Conservation (phyloP, 2,888 invertebrate genomes). For the Copidosoma aretas region DNA sequence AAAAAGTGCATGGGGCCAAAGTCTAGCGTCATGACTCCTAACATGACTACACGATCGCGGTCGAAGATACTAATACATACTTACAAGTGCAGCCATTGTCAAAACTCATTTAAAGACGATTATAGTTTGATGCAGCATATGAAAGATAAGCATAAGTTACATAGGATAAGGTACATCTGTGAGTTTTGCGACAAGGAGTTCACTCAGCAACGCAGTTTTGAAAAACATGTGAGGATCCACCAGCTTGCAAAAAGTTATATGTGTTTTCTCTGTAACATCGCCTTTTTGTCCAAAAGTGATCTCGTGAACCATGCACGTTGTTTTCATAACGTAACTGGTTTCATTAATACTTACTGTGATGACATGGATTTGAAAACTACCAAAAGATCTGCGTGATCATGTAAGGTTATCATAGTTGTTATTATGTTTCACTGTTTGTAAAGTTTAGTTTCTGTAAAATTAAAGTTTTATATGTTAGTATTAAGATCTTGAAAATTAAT, state of each 20-base stretch:
- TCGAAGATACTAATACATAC: constrained; percentile 7
- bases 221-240: constrained; percentile 41
- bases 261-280: constrained; percentile 38
- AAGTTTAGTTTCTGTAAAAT: not conserved
- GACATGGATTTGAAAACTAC: too few species aligned
- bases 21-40: constrained; percentile 33
- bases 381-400: too few species aligned
- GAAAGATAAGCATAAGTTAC: constrained; percentile 35
- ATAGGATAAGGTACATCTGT: constrained; percentile 37
- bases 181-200: constrained; percentile 39
- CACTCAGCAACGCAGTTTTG: constrained; percentile 33
- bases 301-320: constrained; percentile 36
- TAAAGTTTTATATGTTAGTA: not conserved
- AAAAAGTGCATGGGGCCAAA: constrained; percentile 30
- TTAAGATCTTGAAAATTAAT: too few species aligned
- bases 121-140: constrained; percentile 27
- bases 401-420: too few species aligned
- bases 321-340: constrained; percentile 33
- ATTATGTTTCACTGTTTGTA: not conserved
- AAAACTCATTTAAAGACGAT: constrained; percentile 30
- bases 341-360: constrained; percentile 35
- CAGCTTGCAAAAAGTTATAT: constrained; percentile 37
- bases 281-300: constrained; percentile 38
- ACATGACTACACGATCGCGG: constrained; percentile 32
- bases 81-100: constrained; percentile 38